These are phyloP conservation scores for Xestia c-nigrum DNA, from an alignment of 2,888 invertebrate genomes.

Conservation along the genomic window DNA sequence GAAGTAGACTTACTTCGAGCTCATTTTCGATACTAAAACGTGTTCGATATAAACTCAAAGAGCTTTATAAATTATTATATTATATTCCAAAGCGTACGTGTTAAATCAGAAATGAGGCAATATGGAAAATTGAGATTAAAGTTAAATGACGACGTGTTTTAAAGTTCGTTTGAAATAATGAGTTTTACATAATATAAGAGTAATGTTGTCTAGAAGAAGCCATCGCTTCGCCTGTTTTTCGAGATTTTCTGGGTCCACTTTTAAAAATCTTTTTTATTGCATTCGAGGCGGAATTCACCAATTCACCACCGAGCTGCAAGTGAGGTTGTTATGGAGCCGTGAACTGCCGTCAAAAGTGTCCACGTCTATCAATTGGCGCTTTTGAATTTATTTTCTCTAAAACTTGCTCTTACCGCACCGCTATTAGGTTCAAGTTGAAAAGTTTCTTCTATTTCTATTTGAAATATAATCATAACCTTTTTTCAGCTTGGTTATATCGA, in stretches of 20 bases:
- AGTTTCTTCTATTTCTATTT: neutral
- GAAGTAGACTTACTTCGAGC: slow-evolving; percentile 4
- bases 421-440: too few relatives aligned
- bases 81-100: slow-evolving; percentile 33
- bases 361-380: too few relatives aligned
- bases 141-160: slow-evolving; percentile 8
- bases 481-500: neutral
- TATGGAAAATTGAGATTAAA: slow-evolving; percentile 27
- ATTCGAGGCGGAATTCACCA: too few relatives aligned
- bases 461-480: neutral
- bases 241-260: neutral
- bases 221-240: neutral
- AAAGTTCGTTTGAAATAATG: slow-evolving; percentile 16
- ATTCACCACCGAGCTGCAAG: too few relatives aligned
- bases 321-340: too few relatives aligned
- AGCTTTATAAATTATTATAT: slow-evolving; percentile 22
- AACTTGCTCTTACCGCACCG: too few relatives aligned
- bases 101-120: slow-evolving; percentile 18
- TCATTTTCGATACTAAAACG: slow-evolving; percentile 31
- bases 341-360: too few relatives aligned
- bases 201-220: too few relatives aligned
- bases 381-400: too few relatives aligned
- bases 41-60: slow-evolving; percentile 21
- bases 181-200: neutral
- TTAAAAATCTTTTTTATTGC: too few relatives aligned